phyloP scores from a whole-genome alignment of 2,888 invertebrate species.

The Digitonthophagus gazella region DNA sequence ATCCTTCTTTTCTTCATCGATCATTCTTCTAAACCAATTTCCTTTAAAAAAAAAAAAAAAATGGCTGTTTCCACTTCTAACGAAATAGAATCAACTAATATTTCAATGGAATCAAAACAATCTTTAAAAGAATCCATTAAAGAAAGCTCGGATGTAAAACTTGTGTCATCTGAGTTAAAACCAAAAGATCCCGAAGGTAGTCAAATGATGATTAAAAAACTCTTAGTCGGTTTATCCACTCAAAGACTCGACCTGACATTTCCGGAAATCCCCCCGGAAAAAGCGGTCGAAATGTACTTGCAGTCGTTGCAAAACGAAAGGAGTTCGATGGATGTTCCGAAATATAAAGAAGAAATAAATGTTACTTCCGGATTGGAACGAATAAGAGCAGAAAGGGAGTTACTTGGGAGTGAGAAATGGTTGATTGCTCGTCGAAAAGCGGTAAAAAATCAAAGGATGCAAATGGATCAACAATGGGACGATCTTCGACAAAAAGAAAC shows the following conservation, averaged over 20 bases:
- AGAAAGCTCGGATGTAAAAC: too few species aligned
- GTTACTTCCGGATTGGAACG: not conserved
- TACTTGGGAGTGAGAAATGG: not conserved
- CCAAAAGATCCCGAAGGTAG: too few species aligned
- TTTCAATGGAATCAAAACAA: too few species aligned
- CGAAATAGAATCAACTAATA: too few species aligned
- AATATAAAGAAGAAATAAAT: not conserved
- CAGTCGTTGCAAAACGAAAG: slow-evolving; percentile 14
- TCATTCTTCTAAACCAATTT: too few species aligned
- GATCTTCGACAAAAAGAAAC: not conserved
- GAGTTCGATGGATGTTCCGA: not conserved
- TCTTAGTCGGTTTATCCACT: not conserved
- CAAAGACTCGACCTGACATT: not conserved
- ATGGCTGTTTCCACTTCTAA: too few species aligned
- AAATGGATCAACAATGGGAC: slow-evolving; percentile 5
- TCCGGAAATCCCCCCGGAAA: slow-evolving; percentile 5
- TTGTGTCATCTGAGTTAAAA: too few species aligned
- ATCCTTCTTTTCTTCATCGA: too few species aligned
- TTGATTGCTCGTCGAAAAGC: not conserved
- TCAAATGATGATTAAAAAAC: not conserved
- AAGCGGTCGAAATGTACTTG: slow-evolving; percentile 24
- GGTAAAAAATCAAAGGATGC: not conserved
- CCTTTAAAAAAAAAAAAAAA: too few species aligned
- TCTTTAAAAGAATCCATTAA: too few species aligned
- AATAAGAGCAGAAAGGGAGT: not conserved